Percentiles rank a stretch among this genome's conserved stretches.
These are phyloP conservation scores for Clarias magur DNA, from an alignment of 2,113 vertebrate species.

Conservation along the genomic window DNA sequence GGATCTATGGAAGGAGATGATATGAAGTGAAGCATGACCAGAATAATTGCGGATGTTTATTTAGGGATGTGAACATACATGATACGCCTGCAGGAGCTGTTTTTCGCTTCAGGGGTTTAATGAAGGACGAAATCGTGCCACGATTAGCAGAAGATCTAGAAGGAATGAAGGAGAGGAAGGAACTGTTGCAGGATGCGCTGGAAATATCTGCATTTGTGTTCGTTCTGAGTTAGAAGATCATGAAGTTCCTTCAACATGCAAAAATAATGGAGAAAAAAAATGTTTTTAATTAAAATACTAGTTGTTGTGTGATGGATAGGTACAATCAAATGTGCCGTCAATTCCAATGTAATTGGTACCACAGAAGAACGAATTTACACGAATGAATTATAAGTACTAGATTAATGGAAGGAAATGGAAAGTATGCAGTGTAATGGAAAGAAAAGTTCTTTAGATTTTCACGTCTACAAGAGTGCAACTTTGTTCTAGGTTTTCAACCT, in stretches of 20 bases:
- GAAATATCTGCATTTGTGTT: not conserved
- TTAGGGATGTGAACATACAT: not conserved
- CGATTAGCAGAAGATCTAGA: not conserved
- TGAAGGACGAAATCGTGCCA: not conserved
- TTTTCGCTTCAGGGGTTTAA: not conserved
- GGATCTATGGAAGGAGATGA: not conserved
- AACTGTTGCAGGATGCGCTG: not conserved
- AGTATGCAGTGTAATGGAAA: not conserved
- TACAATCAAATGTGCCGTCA: not conserved
- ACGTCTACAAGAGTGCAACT: not conserved
- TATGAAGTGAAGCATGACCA: not conserved
- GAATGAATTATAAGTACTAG: not conserved
- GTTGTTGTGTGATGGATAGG: not conserved
- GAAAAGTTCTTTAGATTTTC: not conserved
- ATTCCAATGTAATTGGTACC: not conserved
- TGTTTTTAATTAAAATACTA: too few relatives aligned
- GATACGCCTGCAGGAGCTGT: not conserved
- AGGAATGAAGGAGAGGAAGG: not conserved
- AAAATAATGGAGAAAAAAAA: too few relatives aligned
- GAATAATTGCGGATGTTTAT: slow-evolving; percentile 7
- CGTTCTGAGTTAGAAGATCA: not conserved
- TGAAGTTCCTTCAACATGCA: not conserved
- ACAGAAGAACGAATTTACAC: not conserved
- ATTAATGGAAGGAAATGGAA: not conserved
- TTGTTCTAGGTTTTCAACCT: not conserved